Evolutionary conservation across 2,888 invertebrate genomes (phyloP).

Genomic region (Ypsolopha scabrella): DNA sequence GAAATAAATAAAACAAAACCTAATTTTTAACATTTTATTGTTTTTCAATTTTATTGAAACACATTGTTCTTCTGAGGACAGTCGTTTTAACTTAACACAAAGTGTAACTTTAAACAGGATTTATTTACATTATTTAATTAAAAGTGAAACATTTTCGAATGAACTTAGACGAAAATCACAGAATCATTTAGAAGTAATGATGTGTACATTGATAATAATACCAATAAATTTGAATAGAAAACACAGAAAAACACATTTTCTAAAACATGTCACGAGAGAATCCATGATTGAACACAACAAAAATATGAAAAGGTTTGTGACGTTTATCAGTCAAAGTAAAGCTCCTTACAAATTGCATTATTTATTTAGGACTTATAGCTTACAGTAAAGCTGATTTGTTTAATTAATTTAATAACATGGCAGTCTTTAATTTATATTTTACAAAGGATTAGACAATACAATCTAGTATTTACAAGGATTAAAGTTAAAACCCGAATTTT

Average conservation of each 20-base stretch:
- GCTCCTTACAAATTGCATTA: conserved; percentile 8
- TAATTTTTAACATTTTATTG: conserved; percentile 15
- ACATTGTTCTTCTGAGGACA: conserved; percentile 25
- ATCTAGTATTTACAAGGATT: conserved; percentile 50
- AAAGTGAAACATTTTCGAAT: conserved; percentile 17
- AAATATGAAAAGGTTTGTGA: neutral
- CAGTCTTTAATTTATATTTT: conserved; percentile 63
- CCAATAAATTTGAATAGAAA: too few species aligned
- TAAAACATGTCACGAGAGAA: neutral
- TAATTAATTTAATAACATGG: conserved; percentile 55
- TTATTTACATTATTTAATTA: conserved; percentile 3
- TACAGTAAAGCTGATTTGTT: conserved; percentile 61
- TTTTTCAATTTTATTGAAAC: conserved; percentile 22
- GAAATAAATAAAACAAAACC: conserved; percentile 12
- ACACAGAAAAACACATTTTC: neutral
- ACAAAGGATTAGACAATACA: conserved; percentile 53
- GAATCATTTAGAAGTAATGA: conserved; percentile 11
- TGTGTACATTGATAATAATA: too few species aligned
- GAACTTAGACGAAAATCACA: conserved; percentile 38
- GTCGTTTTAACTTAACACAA: conserved; percentile 27
- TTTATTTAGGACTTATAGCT: conserved; percentile 54
- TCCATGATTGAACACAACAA: neutral
- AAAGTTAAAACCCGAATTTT: conserved; percentile 52
- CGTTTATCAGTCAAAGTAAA: too few species aligned
- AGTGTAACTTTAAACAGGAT: neutral